Evolutionary conservation across 2,888 invertebrate species (phyloP).

Genomic region (Tetragonula carbonaria): DNA sequence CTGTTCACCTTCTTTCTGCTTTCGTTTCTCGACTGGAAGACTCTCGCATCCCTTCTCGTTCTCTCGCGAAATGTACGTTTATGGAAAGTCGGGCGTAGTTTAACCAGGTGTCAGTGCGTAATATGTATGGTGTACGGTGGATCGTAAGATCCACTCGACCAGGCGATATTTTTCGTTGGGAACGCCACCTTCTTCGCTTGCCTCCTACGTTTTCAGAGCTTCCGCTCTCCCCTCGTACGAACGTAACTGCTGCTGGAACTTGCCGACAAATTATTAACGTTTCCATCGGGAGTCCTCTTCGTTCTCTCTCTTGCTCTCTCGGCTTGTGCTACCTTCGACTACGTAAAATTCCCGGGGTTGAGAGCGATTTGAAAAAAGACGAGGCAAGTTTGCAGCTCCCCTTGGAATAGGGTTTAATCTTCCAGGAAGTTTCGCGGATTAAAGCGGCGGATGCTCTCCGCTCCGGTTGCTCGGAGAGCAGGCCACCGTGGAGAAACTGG

Average conservation of each 20-base stretch:
- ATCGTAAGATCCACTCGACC: slow-evolving; percentile 56
- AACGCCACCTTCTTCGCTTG: slow-evolving; percentile 41
- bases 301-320: background rate
- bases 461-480: background rate
- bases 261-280: slow-evolving; percentile 66
- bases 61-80: slow-evolving; percentile 26
- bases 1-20: background rate
- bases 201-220: background rate
- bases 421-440: slow-evolving; percentile 58
- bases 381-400: slow-evolving; percentile 58
- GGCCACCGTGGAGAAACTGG: background rate
- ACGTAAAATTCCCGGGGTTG: slow-evolving; percentile 62
- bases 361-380: slow-evolving; percentile 66
- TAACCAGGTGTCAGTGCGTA: slow-evolving; percentile 38
- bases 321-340: slow-evolving; percentile 35
- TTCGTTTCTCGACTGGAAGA: background rate
- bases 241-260: slow-evolving; percentile 37
- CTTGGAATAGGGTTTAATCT: slow-evolving; percentile 62
- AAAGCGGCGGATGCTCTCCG: slow-evolving; percentile 25
- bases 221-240: background rate
- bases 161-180: slow-evolving; percentile 58
- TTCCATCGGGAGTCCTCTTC: slow-evolving; percentile 56
- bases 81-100: slow-evolving; percentile 14
- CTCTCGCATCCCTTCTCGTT: background rate
- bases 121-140: slow-evolving; percentile 23